Evolutionary conservation across 2,113 vertebrate species (phyloP).

Genomic region (Ciconia boyciana): DNA sequence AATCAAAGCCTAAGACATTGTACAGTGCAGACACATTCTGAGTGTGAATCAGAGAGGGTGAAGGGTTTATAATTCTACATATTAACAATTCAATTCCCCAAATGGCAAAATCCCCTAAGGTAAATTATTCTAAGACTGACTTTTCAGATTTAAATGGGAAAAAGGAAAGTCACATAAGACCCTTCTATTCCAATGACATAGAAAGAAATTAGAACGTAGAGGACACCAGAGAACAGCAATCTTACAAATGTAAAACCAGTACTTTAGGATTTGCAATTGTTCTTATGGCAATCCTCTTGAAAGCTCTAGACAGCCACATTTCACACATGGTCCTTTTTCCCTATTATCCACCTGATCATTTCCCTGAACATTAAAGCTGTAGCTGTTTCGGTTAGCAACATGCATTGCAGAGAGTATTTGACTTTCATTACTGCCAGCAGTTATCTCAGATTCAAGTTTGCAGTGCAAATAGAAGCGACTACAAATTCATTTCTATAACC

Average conservation of each 20-base stretch:
- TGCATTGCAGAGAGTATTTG: background rate
- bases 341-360: background rate
- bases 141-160: background rate
- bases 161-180: background rate
- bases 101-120: background rate
- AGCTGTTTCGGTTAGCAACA: background rate
- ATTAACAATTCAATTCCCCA: background rate
- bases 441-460: background rate
- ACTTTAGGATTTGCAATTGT: background rate
- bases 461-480: background rate
- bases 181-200: background rate
- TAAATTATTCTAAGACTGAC: background rate
- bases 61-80: background rate
- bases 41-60: background rate
- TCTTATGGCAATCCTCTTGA: background rate
- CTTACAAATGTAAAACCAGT: background rate
- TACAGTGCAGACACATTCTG: background rate
- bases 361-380: fast-evolving
- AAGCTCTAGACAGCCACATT: background rate
- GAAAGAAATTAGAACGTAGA: background rate
- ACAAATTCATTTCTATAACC: background rate
- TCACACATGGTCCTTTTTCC: background rate
- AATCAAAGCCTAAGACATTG: background rate
- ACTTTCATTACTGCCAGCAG: background rate
- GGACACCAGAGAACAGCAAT: background rate